These are phyloP conservation scores for Oncorhynchus gorbuscha DNA, from an alignment of 2,113 vertebrate species.

Conservation along the genomic window DNA sequence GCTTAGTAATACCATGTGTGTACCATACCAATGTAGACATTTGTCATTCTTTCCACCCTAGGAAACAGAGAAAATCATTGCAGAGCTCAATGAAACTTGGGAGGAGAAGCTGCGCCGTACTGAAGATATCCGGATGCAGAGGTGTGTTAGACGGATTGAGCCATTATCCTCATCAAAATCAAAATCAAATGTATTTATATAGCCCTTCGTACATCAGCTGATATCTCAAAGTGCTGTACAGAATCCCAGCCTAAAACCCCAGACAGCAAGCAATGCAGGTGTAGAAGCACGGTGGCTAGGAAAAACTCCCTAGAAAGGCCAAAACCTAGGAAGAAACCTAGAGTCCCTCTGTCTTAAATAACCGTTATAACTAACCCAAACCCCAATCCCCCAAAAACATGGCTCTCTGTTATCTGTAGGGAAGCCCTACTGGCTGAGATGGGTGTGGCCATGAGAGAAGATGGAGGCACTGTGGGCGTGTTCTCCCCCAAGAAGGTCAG, in stretches of 20 bases:
- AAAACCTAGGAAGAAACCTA: no score
- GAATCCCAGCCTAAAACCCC: no score
- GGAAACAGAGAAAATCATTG: constrained; percentile 98
- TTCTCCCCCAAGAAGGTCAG: constrained; percentile 98
- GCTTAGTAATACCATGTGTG: no score
- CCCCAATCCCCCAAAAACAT: not conserved
- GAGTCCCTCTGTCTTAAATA: not conserved
- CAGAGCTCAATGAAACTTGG: constrained; percentile 97
- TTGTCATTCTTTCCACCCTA: constrained; percentile 47
- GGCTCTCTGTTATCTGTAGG: constrained; percentile 66
- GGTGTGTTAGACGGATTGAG: constrained; percentile 63
- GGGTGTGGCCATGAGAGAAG: constrained; percentile 97
- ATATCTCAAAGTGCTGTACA: no score
- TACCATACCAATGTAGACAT: not conserved
- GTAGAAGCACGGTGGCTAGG: no score
- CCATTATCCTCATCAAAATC: not conserved
- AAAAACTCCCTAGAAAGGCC: no score
- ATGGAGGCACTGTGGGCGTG: constrained; percentile 94
- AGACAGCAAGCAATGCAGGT: no score
- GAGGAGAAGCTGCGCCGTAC: constrained; percentile 96
- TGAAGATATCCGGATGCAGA: constrained; percentile 95
- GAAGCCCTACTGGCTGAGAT: constrained; percentile 96
- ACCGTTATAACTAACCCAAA: not conserved
- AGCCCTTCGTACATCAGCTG: no score
- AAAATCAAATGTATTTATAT: no score